Evolutionary conservation across 2,113 vertebrate species (phyloP).

Genomic region (Rynchops niger): DNA sequence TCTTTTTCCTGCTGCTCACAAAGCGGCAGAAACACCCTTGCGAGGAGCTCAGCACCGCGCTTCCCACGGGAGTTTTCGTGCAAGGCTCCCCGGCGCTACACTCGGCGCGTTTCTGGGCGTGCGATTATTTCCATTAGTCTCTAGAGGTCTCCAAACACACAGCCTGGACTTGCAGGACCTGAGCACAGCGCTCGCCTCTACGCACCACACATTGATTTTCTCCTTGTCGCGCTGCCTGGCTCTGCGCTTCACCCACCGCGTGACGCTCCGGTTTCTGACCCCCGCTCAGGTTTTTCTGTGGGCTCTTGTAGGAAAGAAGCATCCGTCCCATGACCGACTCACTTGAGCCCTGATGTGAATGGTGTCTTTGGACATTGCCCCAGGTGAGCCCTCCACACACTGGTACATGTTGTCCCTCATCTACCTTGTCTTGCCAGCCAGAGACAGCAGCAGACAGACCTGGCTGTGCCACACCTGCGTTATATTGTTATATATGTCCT

Average conservation of each 20-base stretch:
- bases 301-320: neutral
- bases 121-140: neutral
- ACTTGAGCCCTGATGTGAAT: neutral
- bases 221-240: neutral
- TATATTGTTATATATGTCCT: neutral
- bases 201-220: accelerated
- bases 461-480: neutral
- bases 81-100: neutral
- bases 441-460: neutral
- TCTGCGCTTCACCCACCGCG: neutral
- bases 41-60: accelerated
- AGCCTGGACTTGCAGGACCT: neutral
- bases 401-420: neutral
- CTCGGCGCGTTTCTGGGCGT: accelerated
- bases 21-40: neutral
- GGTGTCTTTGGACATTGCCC: neutral
- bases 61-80: neutral
- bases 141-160: slow-evolving; percentile 23
- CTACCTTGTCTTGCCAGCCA: neutral
- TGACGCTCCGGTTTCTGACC: neutral
- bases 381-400: too few species aligned
- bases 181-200: neutral
- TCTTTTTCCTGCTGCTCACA: neutral
- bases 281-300: neutral
- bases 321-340: neutral